Conservation (phyloP, 2,888 invertebrate species). For the Cyrtodaria siliqua region DNA sequence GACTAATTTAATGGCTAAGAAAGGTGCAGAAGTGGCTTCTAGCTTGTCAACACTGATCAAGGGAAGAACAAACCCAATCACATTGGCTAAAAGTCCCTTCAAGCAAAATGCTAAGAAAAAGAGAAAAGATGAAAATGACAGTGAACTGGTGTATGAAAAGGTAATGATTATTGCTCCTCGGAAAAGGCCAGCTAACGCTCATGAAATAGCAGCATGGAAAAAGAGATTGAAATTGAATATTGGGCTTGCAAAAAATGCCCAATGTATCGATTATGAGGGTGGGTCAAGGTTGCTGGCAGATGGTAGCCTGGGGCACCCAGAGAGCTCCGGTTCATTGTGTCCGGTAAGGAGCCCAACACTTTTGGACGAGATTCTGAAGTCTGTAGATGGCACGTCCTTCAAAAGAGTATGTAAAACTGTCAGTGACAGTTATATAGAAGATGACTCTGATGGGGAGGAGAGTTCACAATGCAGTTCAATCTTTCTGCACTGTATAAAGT, state of each 20-base stretch:
- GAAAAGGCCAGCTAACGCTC: slow-evolving; percentile 35
- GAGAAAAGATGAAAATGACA: slow-evolving; percentile 27
- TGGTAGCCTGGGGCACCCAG: neutral
- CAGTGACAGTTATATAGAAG: slow-evolving; percentile 10
- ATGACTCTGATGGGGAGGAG: slow-evolving; percentile 39
- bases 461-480: slow-evolving; percentile 45
- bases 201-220: slow-evolving; percentile 43
- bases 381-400: slow-evolving; percentile 46
- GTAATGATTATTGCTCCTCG: slow-evolving; percentile 32
- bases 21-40: slow-evolving; percentile 46
- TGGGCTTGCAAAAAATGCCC: slow-evolving; percentile 13
- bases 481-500: slow-evolving; percentile 38
- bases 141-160: slow-evolving; percentile 54
- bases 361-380: slow-evolving; percentile 61
- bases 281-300: slow-evolving; percentile 20
- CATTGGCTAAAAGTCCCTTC: slow-evolving; percentile 49
- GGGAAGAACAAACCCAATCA: slow-evolving; percentile 48
- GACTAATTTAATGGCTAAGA: slow-evolving; percentile 55
- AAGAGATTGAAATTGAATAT: slow-evolving; percentile 44
- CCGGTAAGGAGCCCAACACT: slow-evolving; percentile 47
- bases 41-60: slow-evolving; percentile 53
- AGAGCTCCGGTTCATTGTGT: slow-evolving; percentile 13
- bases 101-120: slow-evolving; percentile 33
- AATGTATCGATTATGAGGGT: neutral
- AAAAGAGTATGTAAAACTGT: slow-evolving; percentile 20